A percentile compares a stretch with the other conserved stretches of the same genome.
These are phyloP conservation scores for Labeo calbasu DNA, from an alignment of 2,797 vertebrate genomes.

Conservation along the genomic window DNA sequence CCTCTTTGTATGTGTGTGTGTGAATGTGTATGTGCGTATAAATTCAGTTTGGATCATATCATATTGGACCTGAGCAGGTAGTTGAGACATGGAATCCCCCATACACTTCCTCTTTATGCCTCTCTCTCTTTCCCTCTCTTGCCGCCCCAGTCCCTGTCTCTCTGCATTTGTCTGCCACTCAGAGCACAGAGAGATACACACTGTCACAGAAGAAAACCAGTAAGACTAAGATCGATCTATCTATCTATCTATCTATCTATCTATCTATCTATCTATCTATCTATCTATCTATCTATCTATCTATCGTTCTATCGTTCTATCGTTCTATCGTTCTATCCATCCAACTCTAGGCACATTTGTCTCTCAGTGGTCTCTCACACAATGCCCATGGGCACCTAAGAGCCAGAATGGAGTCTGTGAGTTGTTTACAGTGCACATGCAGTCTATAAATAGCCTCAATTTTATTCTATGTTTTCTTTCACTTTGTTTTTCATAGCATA, in stretches of 20 bases:
- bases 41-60: constrained; percentile 68
- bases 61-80: constrained; percentile 58
- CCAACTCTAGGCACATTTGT: neutral
- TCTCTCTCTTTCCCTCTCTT: constrained; percentile 11
- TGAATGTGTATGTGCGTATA: constrained; percentile 49
- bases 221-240: neutral
- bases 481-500: neutral
- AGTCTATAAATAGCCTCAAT: neutral
- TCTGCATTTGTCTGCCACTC: constrained; percentile 28
- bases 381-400: neutral
- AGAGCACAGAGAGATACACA: neutral
- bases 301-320: neutral
- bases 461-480: neutral
- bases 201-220: constrained; percentile 33
- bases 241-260: neutral
- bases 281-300: neutral
- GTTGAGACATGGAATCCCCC: constrained; percentile 47
- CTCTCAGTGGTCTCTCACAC: neutral
- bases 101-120: neutral
- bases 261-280: neutral
- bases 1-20: constrained; percentile 41
- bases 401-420: neutral
- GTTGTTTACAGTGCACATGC: neutral
- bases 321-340: neutral
- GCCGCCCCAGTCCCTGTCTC: constrained; percentile 38